These are phyloP conservation scores for Thomomys bottae DNA, from an alignment of 2,113 vertebrate species.

Conservation along the genomic window DNA sequence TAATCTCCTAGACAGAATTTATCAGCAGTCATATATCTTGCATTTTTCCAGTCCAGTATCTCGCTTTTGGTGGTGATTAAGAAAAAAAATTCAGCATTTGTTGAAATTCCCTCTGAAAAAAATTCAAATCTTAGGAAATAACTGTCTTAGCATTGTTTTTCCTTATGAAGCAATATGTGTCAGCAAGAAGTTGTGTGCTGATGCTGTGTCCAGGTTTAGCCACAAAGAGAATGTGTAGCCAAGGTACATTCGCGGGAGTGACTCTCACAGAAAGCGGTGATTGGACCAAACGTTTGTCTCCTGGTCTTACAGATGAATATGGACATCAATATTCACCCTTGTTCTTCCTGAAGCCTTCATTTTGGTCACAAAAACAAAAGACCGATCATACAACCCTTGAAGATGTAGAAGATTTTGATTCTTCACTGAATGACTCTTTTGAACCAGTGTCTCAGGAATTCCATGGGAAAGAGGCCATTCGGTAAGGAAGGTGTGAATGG, in stretches of 20 bases:
- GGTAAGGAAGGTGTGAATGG: conserved; percentile 79
- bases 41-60: background rate
- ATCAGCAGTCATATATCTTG: background rate
- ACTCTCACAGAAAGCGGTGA: too few species aligned
- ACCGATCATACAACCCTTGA: conserved; percentile 76
- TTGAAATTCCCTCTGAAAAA: background rate
- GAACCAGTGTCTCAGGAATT: conserved; percentile 90
- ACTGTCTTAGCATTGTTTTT: background rate
- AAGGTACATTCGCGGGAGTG: background rate
- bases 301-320: conserved; percentile 86
- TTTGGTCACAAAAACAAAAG: conserved; percentile 86
- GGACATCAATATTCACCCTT: conserved; percentile 85
- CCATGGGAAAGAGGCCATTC: conserved; percentile 92
- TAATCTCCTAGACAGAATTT: background rate
- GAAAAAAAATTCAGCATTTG: background rate
- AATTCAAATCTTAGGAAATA: background rate
- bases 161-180: background rate
- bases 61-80: background rate
- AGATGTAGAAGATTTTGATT: conserved; percentile 74
- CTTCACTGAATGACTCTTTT: conserved; percentile 72
- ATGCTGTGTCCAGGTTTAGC: background rate
- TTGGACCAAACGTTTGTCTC: background rate
- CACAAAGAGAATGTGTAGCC: too few species aligned
- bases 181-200: background rate
- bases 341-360: conserved; percentile 92